These are phyloP conservation scores for Meloidogyne hapla DNA, from an alignment of 1,140 invertebrate species.

Conservation along the genomic window DNA sequence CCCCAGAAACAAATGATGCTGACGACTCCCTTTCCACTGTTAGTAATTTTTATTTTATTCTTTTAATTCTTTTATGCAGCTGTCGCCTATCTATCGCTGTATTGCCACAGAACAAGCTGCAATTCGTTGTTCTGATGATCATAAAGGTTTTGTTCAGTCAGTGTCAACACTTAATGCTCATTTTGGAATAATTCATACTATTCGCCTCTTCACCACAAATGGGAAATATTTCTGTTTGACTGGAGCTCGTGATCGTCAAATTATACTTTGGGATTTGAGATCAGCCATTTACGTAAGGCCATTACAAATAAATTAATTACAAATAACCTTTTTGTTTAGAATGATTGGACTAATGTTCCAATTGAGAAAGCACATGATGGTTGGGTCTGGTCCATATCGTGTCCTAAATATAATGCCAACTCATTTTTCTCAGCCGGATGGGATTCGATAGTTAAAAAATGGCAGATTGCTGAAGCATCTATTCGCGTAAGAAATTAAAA, in stretches of 20 bases:
- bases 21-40: not conserved
- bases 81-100: conserved; percentile 28
- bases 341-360: not conserved
- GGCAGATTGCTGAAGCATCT: conserved; percentile 32
- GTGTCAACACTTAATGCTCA: conserved; percentile 1
- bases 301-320: no score
- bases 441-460: conserved; percentile 38
- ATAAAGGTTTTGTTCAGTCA: not conserved
- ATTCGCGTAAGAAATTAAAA: conserved; percentile 18
- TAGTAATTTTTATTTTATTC: not conserved
- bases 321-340: not conserved
- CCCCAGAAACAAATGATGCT: not conserved
- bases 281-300: not conserved
- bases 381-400: conserved; percentile 24
- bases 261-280: conserved; percentile 40
- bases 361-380: conserved; percentile 21
- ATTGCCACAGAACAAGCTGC: conserved; percentile 19
- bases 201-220: conserved; percentile 21
- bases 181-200: conserved; percentile 42
- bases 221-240: conserved; percentile 36
- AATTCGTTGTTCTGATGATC: not conserved
- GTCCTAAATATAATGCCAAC: not conserved
- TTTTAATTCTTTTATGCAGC: not conserved
- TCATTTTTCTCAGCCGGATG: conserved; percentile 39
- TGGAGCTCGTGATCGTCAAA: conserved; percentile 42